Base-by-base conservation (phyloP, 2,113 vertebrate genomes). In the Nerophis ophidion region DNA sequence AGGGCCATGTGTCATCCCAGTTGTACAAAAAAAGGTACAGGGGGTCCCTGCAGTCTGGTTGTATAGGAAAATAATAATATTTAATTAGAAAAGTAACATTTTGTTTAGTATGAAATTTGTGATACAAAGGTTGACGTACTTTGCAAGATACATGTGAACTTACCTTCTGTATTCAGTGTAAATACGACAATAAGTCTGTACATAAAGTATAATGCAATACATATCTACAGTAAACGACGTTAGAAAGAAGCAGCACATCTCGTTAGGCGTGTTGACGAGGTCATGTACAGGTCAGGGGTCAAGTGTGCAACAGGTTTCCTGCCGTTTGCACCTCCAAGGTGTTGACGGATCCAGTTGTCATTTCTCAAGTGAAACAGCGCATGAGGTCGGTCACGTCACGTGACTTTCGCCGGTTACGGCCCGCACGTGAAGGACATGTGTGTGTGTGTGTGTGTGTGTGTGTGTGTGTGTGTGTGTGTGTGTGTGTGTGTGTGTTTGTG, bases 251-350 rank as follows among this genome's bases (percentile, higher is more conserved):
- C 53, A 8, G 8, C 53, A 55, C 53, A 40, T 40, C 15, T 16
- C n/a, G 5, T 56, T 19, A n/a, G n/a, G 54, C 36, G 52, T 54
- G 42, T 55, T 40, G 51, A 38, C 40, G 13, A 68, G 74, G 67
- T 81, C 65, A 76, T 1, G 46, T 26, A 60, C 35, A 64, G 74
- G 80, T 74, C 61, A 72, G 40, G 65, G 84, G 68, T 89, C 82
- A 84, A 80, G 76, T 66, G 72, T 76, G 66, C 63, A 66, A 80
- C 79, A 65, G 55, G 73, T 76, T 81, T 77, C 80, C 75, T 73
- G 67, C 77, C 72, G 74, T 81, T 79, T 68, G 68, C 85, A 82
- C 85, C 79, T 80, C 76, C 2, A 60, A 72, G 80, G 76, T 71
- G 84, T 80, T 65, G 83, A 86, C 81, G 79, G 80, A 77, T 75